These are phyloP conservation scores for Lysiphlebus fabarum DNA, from an alignment of 1,140 invertebrate species.

Conservation along the genomic window DNA sequence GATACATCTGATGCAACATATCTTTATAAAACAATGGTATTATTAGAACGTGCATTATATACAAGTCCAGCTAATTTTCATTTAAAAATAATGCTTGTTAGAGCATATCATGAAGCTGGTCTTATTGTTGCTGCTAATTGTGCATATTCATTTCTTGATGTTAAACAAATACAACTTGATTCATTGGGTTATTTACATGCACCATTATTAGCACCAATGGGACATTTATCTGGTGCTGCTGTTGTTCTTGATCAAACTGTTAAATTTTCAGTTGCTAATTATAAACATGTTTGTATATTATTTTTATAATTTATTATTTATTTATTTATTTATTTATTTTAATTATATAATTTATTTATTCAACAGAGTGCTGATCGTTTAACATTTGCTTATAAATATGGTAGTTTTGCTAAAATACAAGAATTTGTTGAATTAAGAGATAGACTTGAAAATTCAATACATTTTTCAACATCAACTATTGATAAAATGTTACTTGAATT, in stretches of 20 bases:
- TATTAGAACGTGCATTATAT: conserved; percentile 35
- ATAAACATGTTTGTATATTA: conserved; percentile 86
- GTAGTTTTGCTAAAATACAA: conserved; percentile 87
- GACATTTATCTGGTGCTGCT: conserved; percentile 64
- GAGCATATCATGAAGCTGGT: conserved; percentile 58
- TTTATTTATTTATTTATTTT: conserved; percentile 17
- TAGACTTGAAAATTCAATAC: conserved; percentile 77
- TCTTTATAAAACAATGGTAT: conserved; percentile 51
- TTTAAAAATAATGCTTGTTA: conserved; percentile 61
- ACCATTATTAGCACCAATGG: conserved; percentile 67
- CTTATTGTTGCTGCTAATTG: conserved; percentile 49
- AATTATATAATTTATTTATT: conserved; percentile 42
- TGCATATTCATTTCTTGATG: conserved; percentile 63
- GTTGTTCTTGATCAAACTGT: conserved; percentile 68
- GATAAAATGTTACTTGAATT: conserved; percentile 80
- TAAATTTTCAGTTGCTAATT: conserved; percentile 82
- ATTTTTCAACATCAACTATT: conserved; percentile 71
- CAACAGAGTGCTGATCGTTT: conserved; percentile 91
- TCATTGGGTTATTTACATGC: conserved; percentile 83
- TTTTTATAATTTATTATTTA: conserved; percentile 25
- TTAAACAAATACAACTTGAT: conserved; percentile 93
- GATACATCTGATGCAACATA: conserved; percentile 60
- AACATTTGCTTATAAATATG: conserved; percentile 89
- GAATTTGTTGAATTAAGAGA: conserved; percentile 86
- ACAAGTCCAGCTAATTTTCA: conserved; percentile 64